A percentile compares a stretch with the other conserved stretches of the same genome.
These are phyloP conservation scores for Tyria jacobaeae DNA, from an alignment of 2,888 invertebrate genomes.

Conservation along the genomic window DNA sequence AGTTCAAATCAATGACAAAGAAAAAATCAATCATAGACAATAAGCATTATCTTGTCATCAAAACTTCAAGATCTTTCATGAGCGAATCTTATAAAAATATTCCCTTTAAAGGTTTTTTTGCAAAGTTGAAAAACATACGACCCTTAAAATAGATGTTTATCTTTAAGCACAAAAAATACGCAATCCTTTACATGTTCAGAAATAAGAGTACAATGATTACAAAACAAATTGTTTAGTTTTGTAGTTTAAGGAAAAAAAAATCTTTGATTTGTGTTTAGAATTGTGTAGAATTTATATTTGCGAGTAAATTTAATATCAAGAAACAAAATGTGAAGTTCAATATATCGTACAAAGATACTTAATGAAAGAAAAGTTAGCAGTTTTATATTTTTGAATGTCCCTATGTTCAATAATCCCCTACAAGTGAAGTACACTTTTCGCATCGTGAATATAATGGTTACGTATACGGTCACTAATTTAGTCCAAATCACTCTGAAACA, in stretches of 20 bases:
- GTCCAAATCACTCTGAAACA: no score
- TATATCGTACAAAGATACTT: no score
- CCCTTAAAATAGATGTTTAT: constrained; percentile 38
- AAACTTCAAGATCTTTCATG: not conserved
- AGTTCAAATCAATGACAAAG: not conserved
- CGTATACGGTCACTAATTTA: no score
- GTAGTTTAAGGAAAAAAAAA: not conserved
- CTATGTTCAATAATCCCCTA: no score
- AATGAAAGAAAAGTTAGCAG: no score
- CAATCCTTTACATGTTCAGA: constrained; percentile 55
- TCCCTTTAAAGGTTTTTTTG: not conserved
- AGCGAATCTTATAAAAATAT: not conserved
- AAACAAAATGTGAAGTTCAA: no score
- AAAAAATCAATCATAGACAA: not conserved
- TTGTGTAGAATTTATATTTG: not conserved
- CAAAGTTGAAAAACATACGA: constrained; percentile 1
- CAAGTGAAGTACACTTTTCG: no score
- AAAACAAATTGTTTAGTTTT: constrained; percentile 19
- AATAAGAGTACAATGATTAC: constrained; percentile 42
- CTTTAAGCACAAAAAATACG: constrained; percentile 51
- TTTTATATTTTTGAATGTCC: no score
- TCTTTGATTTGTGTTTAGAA: not conserved
- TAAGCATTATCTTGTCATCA: not conserved
- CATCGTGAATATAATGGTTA: no score
- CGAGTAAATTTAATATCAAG: not conserved